A percentile compares a stretch with the other conserved stretches of the same genome.
phyloP scores from a whole-genome alignment of 2,888 invertebrate genomes.

The Zaprionus lineosus region DNA sequence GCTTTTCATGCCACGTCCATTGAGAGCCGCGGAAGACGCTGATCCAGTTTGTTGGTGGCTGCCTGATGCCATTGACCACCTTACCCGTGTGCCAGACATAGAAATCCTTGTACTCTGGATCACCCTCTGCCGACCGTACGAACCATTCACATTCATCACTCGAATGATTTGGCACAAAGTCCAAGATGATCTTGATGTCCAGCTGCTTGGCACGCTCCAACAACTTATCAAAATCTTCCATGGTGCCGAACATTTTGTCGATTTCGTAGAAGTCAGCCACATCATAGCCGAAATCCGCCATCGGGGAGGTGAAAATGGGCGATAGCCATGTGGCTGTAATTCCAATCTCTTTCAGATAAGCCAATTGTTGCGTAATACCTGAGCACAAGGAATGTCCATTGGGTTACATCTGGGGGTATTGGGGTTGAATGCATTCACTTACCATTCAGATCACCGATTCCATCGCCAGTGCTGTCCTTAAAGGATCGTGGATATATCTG shows the following conservation, averaged over 20 bases:
- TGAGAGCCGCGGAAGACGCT: conserved; percentile 84
- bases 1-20: conserved; percentile 85
- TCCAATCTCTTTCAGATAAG: conserved; percentile 87
- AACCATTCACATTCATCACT: conserved; percentile 93
- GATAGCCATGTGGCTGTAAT: conserved; percentile 88
- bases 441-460: conserved; percentile 93
- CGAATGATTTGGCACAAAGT: conserved; percentile 85
- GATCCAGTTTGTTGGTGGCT: conserved; percentile 84
- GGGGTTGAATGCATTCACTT: conserved; percentile 8
- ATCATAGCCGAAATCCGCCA: conserved; percentile 92
- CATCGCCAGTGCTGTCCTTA: conserved; percentile 91
- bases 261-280: conserved; percentile 87
- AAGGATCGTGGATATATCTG: conserved; percentile 94
- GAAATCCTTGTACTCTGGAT: conserved; percentile 87
- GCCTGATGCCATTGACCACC: conserved; percentile 72
- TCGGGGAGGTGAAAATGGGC: conserved; percentile 89
- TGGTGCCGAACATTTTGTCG: conserved; percentile 88
- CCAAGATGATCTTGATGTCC: conserved; percentile 83
- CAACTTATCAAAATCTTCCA: conserved; percentile 87
- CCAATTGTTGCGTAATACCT: conserved; percentile 86
- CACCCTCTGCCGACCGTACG: conserved; percentile 85
- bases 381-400: background rate
- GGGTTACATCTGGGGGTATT: fast-evolving
- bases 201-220: conserved; percentile 84
- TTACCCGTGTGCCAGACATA: conserved; percentile 88